Percentiles rank a stretch among this genome's conserved stretches.
These are phyloP conservation scores for Trichogramma evanescens DNA, from an alignment of 2,888 invertebrate genomes.

Conservation along the genomic window DNA sequence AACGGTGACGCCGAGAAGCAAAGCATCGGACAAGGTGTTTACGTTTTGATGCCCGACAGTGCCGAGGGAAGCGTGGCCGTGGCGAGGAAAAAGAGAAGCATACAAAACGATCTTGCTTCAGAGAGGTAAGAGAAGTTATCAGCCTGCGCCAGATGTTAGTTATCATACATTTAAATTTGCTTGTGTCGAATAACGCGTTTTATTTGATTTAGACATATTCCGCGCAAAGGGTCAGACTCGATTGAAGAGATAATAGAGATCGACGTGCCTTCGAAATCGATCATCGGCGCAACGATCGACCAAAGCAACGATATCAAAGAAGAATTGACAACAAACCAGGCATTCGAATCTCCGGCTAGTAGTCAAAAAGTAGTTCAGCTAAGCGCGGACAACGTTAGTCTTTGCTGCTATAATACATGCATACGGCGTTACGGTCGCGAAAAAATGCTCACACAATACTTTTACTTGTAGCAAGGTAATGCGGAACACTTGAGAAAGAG, in stretches of 20 bases:
- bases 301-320: slow-evolving; percentile 11
- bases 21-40: not conserved
- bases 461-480: too few relatives aligned
- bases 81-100: slow-evolving; percentile 30
- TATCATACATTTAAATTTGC: too few relatives aligned
- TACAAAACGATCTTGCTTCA: too few relatives aligned
- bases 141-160: too few relatives aligned
- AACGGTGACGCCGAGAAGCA: not conserved
- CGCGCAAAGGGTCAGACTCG: slow-evolving; percentile 36
- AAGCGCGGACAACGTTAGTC: too few relatives aligned
- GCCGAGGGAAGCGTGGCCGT: not conserved
- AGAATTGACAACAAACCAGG: slow-evolving; percentile 15
- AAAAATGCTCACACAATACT: too few relatives aligned
- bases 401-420: not conserved
- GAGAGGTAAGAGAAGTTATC: too few relatives aligned
- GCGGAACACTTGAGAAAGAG: slow-evolving; percentile 19
- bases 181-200: not conserved
- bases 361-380: too few relatives aligned
- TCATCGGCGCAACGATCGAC: slow-evolving; percentile 16
- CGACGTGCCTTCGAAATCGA: slow-evolving; percentile 31
- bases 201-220: slow-evolving; percentile 17
- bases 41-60: slow-evolving; percentile 4
- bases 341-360: slow-evolving; percentile 10
- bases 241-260: slow-evolving; percentile 40
- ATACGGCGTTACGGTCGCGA: not conserved